Evolutionary conservation across 2,797 vertebrate species (phyloP).

Genomic region (Brachyalestes nurse): DNA sequence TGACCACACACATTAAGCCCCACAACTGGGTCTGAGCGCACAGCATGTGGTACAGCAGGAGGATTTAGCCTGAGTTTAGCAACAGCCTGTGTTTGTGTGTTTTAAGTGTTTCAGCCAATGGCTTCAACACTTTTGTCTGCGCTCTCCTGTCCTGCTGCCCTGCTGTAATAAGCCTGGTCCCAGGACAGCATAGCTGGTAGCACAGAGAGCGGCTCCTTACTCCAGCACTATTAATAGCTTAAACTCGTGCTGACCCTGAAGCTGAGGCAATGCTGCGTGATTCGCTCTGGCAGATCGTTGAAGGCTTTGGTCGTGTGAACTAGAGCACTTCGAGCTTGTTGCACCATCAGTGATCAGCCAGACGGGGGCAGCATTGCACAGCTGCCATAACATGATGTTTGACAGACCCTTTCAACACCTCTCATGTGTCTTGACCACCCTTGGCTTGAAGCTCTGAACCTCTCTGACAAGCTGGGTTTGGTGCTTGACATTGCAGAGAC

Average conservation of each 20-base stretch:
- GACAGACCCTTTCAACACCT: slow-evolving; percentile 56
- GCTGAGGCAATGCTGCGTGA: slow-evolving; percentile 14
- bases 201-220: neutral
- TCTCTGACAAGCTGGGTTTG: slow-evolving; percentile 25
- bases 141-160: neutral
- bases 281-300: slow-evolving; percentile 17
- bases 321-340: slow-evolving; percentile 2
- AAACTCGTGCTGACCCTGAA: slow-evolving; percentile 29
- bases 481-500: slow-evolving; percentile 43
- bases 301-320: neutral
- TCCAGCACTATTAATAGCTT: slow-evolving; percentile 30
- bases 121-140: neutral
- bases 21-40: neutral
- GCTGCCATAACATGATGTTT: slow-evolving; percentile 51
- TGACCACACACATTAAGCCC: neutral
- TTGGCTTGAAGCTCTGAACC: slow-evolving; percentile 39
- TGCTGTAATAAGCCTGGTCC: slow-evolving; percentile 21
- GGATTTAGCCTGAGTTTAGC: neutral
- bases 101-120: neutral
- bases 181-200: neutral
- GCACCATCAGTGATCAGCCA: slow-evolving; percentile 13
- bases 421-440: slow-evolving; percentile 23
- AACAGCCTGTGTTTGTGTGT: neutral
- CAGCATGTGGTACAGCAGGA: slow-evolving; percentile 54
- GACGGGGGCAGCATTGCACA: slow-evolving; percentile 30